A percentile compares a stretch with the other conserved stretches of the same genome.
Conservation (phyloP, 2,888 invertebrate genomes). For the Lasiommata megera region DNA sequence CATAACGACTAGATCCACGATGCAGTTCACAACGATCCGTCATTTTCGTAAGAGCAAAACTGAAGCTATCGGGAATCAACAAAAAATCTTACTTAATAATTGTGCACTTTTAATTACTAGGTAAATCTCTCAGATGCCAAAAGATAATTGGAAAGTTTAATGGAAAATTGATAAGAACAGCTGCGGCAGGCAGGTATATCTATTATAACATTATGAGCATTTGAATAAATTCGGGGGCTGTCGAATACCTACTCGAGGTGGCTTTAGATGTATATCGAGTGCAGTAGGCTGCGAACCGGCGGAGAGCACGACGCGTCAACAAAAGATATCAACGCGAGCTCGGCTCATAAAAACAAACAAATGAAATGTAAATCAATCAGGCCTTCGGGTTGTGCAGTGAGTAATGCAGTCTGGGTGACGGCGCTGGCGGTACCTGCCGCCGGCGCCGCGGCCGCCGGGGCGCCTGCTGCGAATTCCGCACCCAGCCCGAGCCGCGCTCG, state of each 20-base stretch:
- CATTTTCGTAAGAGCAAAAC: no score
- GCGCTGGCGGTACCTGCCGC: not conserved
- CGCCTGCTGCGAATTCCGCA: not conserved
- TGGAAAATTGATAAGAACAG: not conserved
- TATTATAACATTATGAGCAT: not conserved
- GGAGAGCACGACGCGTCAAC: not conserved
- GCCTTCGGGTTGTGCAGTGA: not conserved
- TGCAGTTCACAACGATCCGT: no score
- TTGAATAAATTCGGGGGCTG: not conserved
- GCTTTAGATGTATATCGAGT: not conserved
- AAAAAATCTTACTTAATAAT: no score
- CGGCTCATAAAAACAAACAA: not conserved
- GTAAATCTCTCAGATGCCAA: not conserved
- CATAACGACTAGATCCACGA: no score
- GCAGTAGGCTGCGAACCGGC: not conserved
- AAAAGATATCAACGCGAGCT: not conserved
- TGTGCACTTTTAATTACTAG: no score
- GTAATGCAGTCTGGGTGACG: not conserved
- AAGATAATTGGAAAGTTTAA: constrained; percentile 1
- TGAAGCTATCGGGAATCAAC: no score
- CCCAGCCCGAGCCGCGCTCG: not conserved
- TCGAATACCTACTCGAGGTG: not conserved
- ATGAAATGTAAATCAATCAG: not conserved
- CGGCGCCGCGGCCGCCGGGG: not conserved
- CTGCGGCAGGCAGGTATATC: not conserved